These are phyloP conservation scores for Agriopis aurantiaria DNA, from an alignment of 2,888 invertebrate species.

Conservation along the genomic window DNA sequence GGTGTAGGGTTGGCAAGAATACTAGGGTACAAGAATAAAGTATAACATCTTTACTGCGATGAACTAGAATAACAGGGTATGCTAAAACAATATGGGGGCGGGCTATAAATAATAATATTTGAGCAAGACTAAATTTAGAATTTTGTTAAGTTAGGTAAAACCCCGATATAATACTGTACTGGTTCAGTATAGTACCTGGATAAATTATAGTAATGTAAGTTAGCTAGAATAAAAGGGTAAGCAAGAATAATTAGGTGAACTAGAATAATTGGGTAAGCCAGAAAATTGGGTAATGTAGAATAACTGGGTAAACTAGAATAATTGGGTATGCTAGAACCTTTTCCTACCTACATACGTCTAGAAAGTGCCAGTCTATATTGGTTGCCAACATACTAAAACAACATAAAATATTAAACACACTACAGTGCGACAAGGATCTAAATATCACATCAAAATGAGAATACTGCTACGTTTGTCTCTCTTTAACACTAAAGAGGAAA, in stretches of 20 bases:
- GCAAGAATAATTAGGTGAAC: not conserved
- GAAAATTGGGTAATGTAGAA: not conserved
- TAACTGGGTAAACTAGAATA: not conserved
- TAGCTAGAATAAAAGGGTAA: not conserved
- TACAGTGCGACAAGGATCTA: not conserved
- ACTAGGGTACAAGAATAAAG: not conserved
- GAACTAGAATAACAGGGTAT: no score
- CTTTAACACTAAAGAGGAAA: not conserved
- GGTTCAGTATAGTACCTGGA: no score
- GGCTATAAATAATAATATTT: no score
- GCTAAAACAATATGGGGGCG: no score
- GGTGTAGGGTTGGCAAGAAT: not conserved
- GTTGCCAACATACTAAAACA: not conserved
- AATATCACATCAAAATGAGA: not conserved
- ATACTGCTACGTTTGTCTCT: not conserved
- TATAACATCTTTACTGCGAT: no score
- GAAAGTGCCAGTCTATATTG: not conserved
- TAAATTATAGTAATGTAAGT: no score
- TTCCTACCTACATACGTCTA: not conserved
- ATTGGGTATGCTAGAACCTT: not conserved
- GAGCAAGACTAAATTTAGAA: no score
- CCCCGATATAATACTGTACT: no score
- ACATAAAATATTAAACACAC: conserved; percentile 12
- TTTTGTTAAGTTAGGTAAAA: no score
- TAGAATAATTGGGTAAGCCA: not conserved